Percentiles rank a stretch among this genome's conserved stretches.
phyloP scores from a whole-genome alignment of 2,113 vertebrate species.

The Notarius lentiginosus region DNA sequence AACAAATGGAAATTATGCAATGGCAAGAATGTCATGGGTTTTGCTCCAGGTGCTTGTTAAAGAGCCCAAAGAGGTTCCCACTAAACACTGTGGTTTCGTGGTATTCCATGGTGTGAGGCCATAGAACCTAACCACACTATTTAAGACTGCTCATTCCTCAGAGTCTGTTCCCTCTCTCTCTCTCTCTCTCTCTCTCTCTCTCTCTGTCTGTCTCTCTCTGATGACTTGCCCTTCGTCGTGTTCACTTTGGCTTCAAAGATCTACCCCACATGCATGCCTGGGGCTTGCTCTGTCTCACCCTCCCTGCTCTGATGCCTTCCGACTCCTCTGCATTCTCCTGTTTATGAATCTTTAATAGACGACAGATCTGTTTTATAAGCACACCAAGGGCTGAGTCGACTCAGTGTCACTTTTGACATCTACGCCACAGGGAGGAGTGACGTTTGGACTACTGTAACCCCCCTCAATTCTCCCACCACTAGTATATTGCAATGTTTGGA shows the following conservation, averaged over 20 bases:
- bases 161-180: slow-evolving; percentile 24
- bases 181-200: slow-evolving; percentile 23
- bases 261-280: slow-evolving; percentile 56
- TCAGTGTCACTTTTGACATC: slow-evolving; percentile 58
- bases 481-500: not conserved
- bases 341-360: slow-evolving; percentile 63
- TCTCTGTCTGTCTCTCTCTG: slow-evolving; percentile 28
- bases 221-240: slow-evolving; percentile 50
- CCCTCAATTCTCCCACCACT: not conserved
- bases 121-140: slow-evolving; percentile 34
- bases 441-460: slow-evolving; percentile 17
- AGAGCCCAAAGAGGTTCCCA: not conserved
- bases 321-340: slow-evolving; percentile 57
- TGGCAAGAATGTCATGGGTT: slow-evolving; percentile 13
- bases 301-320: slow-evolving; percentile 48
- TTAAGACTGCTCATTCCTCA: slow-evolving; percentile 43
- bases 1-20: slow-evolving; percentile 23
- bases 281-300: slow-evolving; percentile 40
- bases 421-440: slow-evolving; percentile 53
- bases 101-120: slow-evolving; percentile 32
- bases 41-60: slow-evolving; percentile 27
- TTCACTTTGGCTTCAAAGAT: slow-evolving; percentile 59
- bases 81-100: not conserved
- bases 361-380: slow-evolving; percentile 61
- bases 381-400: slow-evolving; percentile 47